Conservation (phyloP, 92 coral and sea anemone genomes). For the Phenganax stokvisi region DNA sequence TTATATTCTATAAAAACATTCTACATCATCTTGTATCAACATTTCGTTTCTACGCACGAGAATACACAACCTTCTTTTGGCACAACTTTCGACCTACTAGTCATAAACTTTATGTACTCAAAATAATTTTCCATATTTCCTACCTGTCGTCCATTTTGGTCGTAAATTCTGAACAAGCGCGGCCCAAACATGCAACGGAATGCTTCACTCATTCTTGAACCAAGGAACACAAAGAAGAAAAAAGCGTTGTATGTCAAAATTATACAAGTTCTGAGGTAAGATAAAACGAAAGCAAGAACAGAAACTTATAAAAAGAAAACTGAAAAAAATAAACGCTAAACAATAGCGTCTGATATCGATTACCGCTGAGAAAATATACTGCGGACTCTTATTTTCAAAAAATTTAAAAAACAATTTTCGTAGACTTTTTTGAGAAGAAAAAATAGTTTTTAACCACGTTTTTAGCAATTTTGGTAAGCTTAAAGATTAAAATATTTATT, state of each 20-base stretch:
- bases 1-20: too few relatives aligned
- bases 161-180: constrained; percentile 64
- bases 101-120: background rate
- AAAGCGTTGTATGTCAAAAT: background rate
- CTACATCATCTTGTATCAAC: too few relatives aligned
- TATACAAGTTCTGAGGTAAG: background rate
- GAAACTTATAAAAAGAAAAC: background rate
- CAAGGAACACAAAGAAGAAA: background rate
- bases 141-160: constrained; percentile 62
- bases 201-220: constrained; percentile 27
- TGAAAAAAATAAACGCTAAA: constrained; percentile 20
- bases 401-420: background rate
- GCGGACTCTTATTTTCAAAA: background rate
- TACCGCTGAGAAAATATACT: background rate
- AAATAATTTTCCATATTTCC: background rate
- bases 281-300: background rate
- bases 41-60: too few relatives aligned
- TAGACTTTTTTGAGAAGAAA: background rate
- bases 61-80: background rate
- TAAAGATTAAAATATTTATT: background rate
- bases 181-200: constrained; percentile 78
- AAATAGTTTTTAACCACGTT: background rate
- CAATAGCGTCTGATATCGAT: background rate
- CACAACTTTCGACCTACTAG: background rate
- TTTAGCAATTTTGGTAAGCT: background rate